Evolutionary conservation across 1,140 invertebrate genomes (phyloP).

Genomic region (Anastrepha obliqua): DNA sequence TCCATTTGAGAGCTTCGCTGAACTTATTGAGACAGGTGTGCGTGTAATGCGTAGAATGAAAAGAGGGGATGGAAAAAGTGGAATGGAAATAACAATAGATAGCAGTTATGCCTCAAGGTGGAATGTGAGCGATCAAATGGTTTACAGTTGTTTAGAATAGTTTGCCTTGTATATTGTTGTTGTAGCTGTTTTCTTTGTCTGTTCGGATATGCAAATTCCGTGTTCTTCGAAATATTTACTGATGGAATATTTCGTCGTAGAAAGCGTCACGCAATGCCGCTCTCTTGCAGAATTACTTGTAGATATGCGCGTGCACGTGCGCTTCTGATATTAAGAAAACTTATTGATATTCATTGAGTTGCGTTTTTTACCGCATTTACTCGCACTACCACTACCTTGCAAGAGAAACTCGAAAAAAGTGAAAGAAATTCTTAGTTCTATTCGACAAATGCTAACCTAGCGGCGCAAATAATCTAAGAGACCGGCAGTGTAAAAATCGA

Average conservation of each 20-base stretch:
- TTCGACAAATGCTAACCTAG: no score
- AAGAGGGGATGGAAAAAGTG: not conserved
- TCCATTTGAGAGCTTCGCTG: not conserved
- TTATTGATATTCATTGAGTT: not conserved
- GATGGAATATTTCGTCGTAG: not conserved
- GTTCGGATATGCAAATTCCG: not conserved
- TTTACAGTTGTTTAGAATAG: slow-evolving; percentile 36
- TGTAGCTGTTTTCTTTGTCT: not conserved
- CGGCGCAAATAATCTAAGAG: no score
- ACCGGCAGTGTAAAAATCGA: no score
- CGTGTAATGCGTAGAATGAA: not conserved
- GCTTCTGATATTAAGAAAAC: not conserved
- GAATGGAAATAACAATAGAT: no score
- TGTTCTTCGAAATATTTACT: not conserved
- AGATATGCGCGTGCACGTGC: not conserved
- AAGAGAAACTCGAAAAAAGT: no score
- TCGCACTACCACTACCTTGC: no score
- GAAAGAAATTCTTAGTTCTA: no score
- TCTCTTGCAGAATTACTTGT: not conserved
- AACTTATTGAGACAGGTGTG: not conserved
- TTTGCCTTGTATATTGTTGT: not conserved
- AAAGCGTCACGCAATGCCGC: not conserved
- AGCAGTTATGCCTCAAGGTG: not conserved
- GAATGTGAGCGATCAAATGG: not conserved
- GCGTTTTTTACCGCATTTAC: not conserved